Percentiles rank a stretch among this genome's conserved stretches.
phyloP scores from a whole-genome alignment of 2,797 vertebrate species.

The Chaetodon trifasciatus region DNA sequence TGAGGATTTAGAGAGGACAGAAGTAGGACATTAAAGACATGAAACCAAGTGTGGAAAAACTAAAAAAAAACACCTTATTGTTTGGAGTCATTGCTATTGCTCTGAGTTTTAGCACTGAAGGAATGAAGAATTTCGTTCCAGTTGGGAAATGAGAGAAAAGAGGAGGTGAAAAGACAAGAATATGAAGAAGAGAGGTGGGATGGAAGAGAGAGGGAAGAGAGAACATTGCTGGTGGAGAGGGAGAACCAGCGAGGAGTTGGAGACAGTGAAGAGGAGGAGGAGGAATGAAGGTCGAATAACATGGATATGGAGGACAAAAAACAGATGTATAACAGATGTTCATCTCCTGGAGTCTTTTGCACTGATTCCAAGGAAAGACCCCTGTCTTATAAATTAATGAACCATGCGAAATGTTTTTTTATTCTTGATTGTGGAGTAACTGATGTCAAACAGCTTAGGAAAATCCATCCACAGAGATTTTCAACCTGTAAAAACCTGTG shows the following conservation, averaged over 20 bases:
- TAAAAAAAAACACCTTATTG: neutral
- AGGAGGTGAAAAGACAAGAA: neutral
- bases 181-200: conserved; percentile 1
- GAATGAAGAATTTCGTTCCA: neutral
- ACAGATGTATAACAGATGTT: conserved; percentile 55
- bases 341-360: conserved; percentile 14
- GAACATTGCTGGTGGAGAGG: neutral
- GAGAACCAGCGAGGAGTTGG: neutral
- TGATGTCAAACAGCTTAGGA: conserved; percentile 12
- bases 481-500: neutral
- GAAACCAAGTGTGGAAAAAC: conserved; percentile 3
- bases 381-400: conserved; percentile 36
- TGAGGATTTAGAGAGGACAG: conserved; percentile 60
- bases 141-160: conserved; percentile 6
- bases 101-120: neutral
- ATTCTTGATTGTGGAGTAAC: conserved; percentile 7
- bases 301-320: conserved; percentile 43
- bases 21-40: conserved; percentile 27
- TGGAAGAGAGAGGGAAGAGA: neutral
- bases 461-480: conserved; percentile 4
- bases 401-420: conserved; percentile 12
- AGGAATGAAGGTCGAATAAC: conserved; percentile 30
- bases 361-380: conserved; percentile 16
- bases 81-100: neutral
- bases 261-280: conserved; percentile 20